Evolutionary conservation across 1,140 invertebrate genomes (phyloP).

Genomic region (Ridgeia piscesae): DNA sequence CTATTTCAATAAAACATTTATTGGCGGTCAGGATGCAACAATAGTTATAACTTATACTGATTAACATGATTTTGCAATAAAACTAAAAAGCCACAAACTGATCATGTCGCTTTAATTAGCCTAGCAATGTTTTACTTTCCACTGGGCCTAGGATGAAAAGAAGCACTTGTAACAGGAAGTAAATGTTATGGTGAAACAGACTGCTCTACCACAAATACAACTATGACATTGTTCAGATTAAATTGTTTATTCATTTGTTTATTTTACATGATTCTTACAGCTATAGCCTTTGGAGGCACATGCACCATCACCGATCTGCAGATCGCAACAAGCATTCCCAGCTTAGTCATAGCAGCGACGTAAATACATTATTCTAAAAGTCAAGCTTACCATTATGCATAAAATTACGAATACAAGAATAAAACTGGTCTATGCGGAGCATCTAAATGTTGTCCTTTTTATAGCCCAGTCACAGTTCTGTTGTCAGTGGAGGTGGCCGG

Average conservation of each 20-base stretch:
- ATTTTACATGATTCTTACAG: not conserved
- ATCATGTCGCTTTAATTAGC: too few species aligned
- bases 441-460: not conserved
- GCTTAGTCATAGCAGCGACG: not conserved
- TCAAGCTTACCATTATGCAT: not conserved
- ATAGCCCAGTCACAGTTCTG: not conserved
- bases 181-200: not conserved
- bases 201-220: not conserved
- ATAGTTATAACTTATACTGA: too few species aligned
- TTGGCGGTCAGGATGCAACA: too few species aligned
- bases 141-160: not conserved
- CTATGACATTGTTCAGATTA: not conserved
- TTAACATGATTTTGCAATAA: too few species aligned
- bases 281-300: not conserved
- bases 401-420: not conserved
- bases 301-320: not conserved
- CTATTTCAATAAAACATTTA: too few species aligned
- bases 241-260: not conserved
- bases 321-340: not conserved
- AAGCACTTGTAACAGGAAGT: not conserved
- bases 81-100: too few species aligned
- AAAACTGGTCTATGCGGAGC: not conserved
- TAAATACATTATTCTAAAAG: not conserved
- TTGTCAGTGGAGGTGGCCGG: not conserved
- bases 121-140: too few species aligned